Percentiles rank a stretch among this genome's conserved stretches.
Evolutionary conservation across 2,888 invertebrate genomes (phyloP).

Genomic region (Pemphredon lugubris): DNA sequence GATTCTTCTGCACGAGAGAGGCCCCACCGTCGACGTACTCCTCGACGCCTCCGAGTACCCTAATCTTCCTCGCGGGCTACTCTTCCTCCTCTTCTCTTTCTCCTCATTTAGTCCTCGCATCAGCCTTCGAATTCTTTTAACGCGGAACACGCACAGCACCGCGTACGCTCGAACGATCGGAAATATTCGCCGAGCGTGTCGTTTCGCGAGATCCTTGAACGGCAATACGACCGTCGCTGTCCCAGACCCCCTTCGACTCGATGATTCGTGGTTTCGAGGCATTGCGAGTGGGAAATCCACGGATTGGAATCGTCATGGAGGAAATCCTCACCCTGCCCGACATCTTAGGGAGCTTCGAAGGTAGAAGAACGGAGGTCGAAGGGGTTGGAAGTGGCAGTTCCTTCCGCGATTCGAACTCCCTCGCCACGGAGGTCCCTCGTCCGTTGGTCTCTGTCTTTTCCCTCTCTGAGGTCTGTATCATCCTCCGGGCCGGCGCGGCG

Average conservation of each 20-base stretch:
- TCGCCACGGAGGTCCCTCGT: slow-evolving; percentile 19
- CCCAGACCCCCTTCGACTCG: too few relatives aligned
- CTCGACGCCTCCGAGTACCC: slow-evolving; percentile 67
- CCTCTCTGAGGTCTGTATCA: slow-evolving; percentile 76
- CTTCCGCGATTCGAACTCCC: slow-evolving; percentile 61
- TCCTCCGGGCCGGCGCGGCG: slow-evolving; percentile 71
- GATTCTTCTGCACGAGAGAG: slow-evolving; percentile 56
- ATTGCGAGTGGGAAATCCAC: too few relatives aligned
- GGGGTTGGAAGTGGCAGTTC: slow-evolving; percentile 37
- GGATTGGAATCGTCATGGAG: too few relatives aligned
- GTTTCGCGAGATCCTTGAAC: too few relatives aligned
- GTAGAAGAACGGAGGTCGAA: too few relatives aligned
- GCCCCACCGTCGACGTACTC: slow-evolving; percentile 46
- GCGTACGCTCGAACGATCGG: too few relatives aligned
- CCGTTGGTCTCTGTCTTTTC: slow-evolving; percentile 8
- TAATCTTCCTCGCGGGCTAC: slow-evolving; percentile 63
- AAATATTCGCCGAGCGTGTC: neutral
- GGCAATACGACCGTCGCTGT: too few relatives aligned
- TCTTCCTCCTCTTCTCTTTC: slow-evolving; percentile 23
- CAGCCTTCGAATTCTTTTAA: slow-evolving; percentile 7
- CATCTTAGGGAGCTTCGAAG: too few relatives aligned
- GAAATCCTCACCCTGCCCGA: too few relatives aligned
- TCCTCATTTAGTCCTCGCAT: slow-evolving; percentile 9
- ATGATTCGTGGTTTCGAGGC: too few relatives aligned
- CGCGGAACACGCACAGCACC: slow-evolving; percentile 8